Evolutionary conservation across 2,797 vertebrate genomes (phyloP), one percentile per base, ranked within the genome.

Genomic region (Yasuhikotakia modesta): DNA sequence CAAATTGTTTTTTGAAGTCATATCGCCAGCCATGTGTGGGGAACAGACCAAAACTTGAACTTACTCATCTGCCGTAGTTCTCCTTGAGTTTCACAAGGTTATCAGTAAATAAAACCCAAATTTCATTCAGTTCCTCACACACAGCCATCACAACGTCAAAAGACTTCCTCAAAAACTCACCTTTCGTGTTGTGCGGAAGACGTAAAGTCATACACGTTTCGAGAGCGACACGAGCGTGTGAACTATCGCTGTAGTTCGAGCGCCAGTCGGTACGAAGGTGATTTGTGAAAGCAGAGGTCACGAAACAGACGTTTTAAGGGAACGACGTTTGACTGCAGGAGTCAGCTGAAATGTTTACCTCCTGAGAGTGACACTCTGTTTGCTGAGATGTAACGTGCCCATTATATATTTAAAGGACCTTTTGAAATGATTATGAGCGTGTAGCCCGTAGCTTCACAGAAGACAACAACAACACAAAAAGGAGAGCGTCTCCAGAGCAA

Each of bases 341-440:
- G 78, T 78, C 65, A 66, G 78, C 82, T 69, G 55, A 73, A 68
- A 65, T 85, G 85, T 82, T 87, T 86, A 86, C 86, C 83, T 85
- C 88, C 84, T 84, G 75, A 81, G 69, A 81, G 74, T 91, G 90
- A 90, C 90, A 88, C 85, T 87, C 88, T 92, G 90, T 91, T 92
- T 90, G 89, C 90, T 81, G 86, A 89, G 78, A 90, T 87, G 87
- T 88, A 72, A 66, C 76, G 43, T 60, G 87, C 91, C 89, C 90
- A 90, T 91, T 90, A 90, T 86, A 92, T 88, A 92, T 92, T 92
- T 92, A 91, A 91, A 90, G 85, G 87, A 88, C 88, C 87, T 90
- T 88, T 91, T 93, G 89, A 91, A 92, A 93, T 92, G 87, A 92
- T 93, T 90, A 91, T 92, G 90, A 92, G 90, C 86, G 87, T 86